Conservation (phyloP, 2,888 invertebrate species). For the Pocota personata region DNA sequence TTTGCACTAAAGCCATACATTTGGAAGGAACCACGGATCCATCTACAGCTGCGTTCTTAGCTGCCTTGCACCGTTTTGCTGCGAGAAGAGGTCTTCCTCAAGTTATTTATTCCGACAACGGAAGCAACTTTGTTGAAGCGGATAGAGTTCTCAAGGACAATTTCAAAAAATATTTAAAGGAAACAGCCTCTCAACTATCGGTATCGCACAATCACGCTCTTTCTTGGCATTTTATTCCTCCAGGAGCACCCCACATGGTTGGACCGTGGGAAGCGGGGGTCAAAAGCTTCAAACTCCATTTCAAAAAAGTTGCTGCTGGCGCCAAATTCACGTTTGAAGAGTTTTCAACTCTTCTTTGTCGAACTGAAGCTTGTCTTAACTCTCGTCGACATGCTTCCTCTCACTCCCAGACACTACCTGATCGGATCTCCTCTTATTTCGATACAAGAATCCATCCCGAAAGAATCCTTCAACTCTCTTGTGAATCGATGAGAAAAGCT, state of each 20-base stretch:
- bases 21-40: conserved; percentile 41
- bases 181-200: not conserved
- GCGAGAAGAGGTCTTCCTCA: conserved; percentile 36
- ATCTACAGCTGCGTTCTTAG: conserved; percentile 28
- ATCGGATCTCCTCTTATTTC: not conserved
- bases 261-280: not conserved
- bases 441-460: not conserved
- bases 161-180: not conserved
- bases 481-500: conserved; percentile 7
- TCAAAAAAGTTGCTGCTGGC: not conserved
- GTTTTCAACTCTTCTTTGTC: not conserved
- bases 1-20: conserved; percentile 39
- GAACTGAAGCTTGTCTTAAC: not conserved
- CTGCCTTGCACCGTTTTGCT: conserved; percentile 37
- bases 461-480: not conserved
- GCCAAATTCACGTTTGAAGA: not conserved
- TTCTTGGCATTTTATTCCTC: not conserved
- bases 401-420: not conserved
- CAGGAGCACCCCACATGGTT: not conserved
- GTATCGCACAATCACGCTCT: too few relatives aligned
- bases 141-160: not conserved
- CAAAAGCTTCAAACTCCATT: not conserved
- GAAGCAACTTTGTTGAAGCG: conserved; percentile 52
- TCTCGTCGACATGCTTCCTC: not conserved
- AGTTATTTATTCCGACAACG: conserved; percentile 45